Base-by-base conservation (phyloP, 37 sponge, comb jelly and placozoan species). In the Ianthella basta region DNA sequence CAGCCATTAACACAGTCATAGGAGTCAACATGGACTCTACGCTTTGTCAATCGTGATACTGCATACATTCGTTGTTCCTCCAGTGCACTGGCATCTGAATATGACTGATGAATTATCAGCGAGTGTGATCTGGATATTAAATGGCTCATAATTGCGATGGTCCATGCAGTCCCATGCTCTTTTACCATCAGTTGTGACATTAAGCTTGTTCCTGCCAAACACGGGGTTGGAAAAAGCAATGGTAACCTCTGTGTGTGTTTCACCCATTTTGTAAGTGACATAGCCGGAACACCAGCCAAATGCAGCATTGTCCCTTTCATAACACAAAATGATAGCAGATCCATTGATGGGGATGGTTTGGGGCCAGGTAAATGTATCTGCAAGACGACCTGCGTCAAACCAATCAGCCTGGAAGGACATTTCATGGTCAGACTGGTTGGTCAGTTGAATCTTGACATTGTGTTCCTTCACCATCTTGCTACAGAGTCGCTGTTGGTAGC, bases 171-270 rank as follows among this genome's bases (percentile, higher is more conserved):
- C 72, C 72, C 72, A 70, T 32, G 24, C 72, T 1, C 36, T 27
- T 29, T 70, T 70, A 37, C 72, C 72, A 30, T 0, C 24, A 70
- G 36, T 70, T 3, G 32, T 32, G 5, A 70, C 72, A 70, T 37
- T 37, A 29, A 70, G 33, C 36, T 12, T 70, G 72, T 70, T 70
- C 13, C 5, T 20, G 2, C 72, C 72, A 29, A 29, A 1, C 1
- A 32, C 20, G 13, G 72, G 72, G 36, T 70, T 70, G 33, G 72
- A 70, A 5, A 70, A 70, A 37, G 72, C 72, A 19, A 70, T 70
- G 20, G 72, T 70, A 37, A 70, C 34, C 34, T 29, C 30, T 29
- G 72, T n/a, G n/a, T n/a, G n/a, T n/a, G n/a, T 70, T 37, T 5
- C 30, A 4, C 30, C 30, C 34, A 70, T 29, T 5, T 29, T 5